phyloP scores from a whole-genome alignment of 1,140 invertebrate genomes.

The Pachyrhynchus sulphureomaculatus region DNA sequence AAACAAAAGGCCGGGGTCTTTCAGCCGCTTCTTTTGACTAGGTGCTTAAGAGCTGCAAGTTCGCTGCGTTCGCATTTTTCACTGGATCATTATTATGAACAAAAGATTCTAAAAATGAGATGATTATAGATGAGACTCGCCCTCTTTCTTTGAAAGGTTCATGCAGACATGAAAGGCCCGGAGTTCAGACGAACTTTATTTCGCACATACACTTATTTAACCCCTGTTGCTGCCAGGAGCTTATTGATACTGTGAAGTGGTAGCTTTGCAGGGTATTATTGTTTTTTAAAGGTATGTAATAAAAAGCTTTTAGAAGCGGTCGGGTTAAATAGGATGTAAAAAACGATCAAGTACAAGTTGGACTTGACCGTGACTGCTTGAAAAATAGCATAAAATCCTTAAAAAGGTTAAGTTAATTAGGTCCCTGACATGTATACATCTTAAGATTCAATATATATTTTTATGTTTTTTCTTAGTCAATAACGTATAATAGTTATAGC shows the following conservation, averaged over 20 bases:
- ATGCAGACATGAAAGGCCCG: conserved; percentile 38
- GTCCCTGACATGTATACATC: too few relatives aligned
- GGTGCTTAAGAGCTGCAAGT: conserved; percentile 16
- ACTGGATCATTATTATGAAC: conserved; percentile 50
- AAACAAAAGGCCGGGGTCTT: conserved; percentile 16
- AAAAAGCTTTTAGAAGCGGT: too few relatives aligned
- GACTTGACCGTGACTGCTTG: too few relatives aligned
- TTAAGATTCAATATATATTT: too few relatives aligned
- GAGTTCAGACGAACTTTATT: background rate
- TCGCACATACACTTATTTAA: background rate
- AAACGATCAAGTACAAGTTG: too few relatives aligned
- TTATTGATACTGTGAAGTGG: conserved; percentile 5
- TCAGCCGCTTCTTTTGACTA: background rate
- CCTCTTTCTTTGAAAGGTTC: conserved; percentile 28
- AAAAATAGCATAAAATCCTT: too few relatives aligned
- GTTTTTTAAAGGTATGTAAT: too few relatives aligned
- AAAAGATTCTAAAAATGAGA: conserved; percentile 49
- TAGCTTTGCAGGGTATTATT: too few relatives aligned
- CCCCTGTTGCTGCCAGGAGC: conserved; percentile 1
- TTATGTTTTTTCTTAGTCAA: too few relatives aligned
- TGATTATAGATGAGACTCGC: conserved; percentile 47
- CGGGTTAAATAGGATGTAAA: too few relatives aligned
- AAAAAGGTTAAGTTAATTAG: too few relatives aligned
- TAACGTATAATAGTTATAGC: too few relatives aligned
- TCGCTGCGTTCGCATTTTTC: conserved; percentile 31